Percentiles rank a stretch among this genome's conserved stretches.
These are phyloP conservation scores for Acleris holmiana DNA, from an alignment of 2,888 invertebrate genomes.

Conservation along the genomic window DNA sequence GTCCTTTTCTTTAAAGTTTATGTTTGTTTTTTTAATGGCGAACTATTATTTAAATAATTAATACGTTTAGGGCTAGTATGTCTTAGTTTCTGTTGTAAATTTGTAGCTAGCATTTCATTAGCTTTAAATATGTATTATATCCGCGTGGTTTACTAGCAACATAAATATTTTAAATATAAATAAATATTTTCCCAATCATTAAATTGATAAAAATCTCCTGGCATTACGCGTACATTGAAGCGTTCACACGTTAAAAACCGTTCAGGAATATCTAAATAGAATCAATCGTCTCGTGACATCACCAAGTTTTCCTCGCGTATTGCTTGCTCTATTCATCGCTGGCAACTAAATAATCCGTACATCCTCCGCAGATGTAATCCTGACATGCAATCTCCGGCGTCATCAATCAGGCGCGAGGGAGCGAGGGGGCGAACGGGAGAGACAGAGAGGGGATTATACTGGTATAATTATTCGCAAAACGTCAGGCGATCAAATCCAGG, in stretches of 20 bases:
- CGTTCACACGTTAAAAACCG: too few relatives aligned
- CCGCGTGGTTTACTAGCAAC: too few relatives aligned
- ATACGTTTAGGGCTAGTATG: too few relatives aligned
- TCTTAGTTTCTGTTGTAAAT: too few relatives aligned
- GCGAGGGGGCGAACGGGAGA: constrained; percentile 44
- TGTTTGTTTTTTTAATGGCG: too few relatives aligned
- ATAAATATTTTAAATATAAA: too few relatives aligned
- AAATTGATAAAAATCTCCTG: not conserved
- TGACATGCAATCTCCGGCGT: constrained; percentile 81
- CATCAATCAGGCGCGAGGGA: constrained; percentile 69
- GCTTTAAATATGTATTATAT: too few relatives aligned
- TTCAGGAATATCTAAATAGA: constrained; percentile 8
- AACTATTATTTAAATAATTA: too few relatives aligned
- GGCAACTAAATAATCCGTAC: constrained; percentile 77
- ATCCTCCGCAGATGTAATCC: constrained; percentile 80
- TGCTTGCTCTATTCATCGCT: constrained; percentile 64
- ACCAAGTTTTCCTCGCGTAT: constrained; percentile 58
- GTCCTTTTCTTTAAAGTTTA: too few relatives aligned
- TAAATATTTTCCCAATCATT: too few relatives aligned
- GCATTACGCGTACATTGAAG: too few relatives aligned
- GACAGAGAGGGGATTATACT: constrained; percentile 53
- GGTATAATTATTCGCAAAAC: constrained; percentile 58
- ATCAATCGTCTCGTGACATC: constrained; percentile 24
- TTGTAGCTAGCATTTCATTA: too few relatives aligned
- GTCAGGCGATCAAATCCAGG: constrained; percentile 49